Evolutionary conservation across 2,888 invertebrate genomes (phyloP).

Genomic region (Empis stercorea): DNA sequence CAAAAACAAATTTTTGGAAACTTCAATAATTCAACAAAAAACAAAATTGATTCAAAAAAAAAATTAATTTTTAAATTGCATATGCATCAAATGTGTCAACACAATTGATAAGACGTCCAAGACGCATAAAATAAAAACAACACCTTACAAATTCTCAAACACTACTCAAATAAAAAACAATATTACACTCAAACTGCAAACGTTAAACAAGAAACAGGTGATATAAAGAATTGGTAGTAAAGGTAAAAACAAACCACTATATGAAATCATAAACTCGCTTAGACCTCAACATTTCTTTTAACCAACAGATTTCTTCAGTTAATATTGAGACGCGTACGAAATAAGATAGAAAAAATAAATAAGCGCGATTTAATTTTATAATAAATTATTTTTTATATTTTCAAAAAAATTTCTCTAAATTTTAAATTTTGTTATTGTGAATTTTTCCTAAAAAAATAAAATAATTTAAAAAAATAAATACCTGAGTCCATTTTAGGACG

Average conservation of each 20-base stretch:
- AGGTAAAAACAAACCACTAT: not conserved
- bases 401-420: not conserved
- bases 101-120: too few species aligned
- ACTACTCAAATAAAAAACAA: too few species aligned
- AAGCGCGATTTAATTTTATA: not conserved
- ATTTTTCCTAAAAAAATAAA: not conserved
- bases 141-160: not conserved
- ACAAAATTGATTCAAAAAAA: too few species aligned
- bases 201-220: not conserved
- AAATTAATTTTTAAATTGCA: too few species aligned
- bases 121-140: too few species aligned
- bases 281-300: not conserved
- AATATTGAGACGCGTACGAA: not conserved
- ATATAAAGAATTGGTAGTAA: not conserved
- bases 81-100: too few species aligned
- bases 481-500: not conserved
- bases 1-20: too few species aligned
- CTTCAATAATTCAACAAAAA: too few species aligned
- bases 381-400: not conserved
- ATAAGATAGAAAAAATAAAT: not conserved
- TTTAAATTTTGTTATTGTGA: not conserved
- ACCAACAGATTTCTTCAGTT: not conserved
- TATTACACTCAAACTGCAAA: not conserved
- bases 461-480: not conserved
- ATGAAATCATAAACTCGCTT: not conserved